Conservation (phyloP, 2,888 invertebrate species). For the Spodoptera exigua region DNA sequence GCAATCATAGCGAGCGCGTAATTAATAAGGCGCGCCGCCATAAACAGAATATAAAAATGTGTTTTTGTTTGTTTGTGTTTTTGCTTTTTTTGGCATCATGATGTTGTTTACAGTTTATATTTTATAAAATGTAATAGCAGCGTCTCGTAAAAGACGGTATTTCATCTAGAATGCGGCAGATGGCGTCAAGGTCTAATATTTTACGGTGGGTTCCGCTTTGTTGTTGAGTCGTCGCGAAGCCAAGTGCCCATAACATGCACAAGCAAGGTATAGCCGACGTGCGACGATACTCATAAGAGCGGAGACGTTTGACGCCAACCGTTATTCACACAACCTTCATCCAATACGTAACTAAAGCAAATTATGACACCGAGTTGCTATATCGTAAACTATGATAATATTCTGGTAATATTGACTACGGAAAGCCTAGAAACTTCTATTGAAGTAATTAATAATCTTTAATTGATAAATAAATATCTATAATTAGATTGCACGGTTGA, state of each 20-base stretch:
- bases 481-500: too few relatives aligned
- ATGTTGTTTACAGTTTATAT: conserved; percentile 55
- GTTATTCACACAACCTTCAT: too few relatives aligned
- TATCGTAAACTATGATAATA: too few relatives aligned
- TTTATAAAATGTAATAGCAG: conserved; percentile 59
- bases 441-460: too few relatives aligned
- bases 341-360: too few relatives aligned
- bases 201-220: conserved; percentile 41
- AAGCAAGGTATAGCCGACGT: conserved; percentile 36
- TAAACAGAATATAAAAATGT: conserved; percentile 35
- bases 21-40: conserved; percentile 32
- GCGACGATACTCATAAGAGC: conserved; percentile 27
- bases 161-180: conserved; percentile 54
- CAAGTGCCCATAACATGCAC: conserved; percentile 44
- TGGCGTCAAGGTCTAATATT: conserved; percentile 59
- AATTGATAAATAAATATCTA: too few relatives aligned
- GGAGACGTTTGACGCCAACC: conserved; percentile 11
- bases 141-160: conserved; percentile 56
- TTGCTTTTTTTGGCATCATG: conserved; percentile 27
- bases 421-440: too few relatives aligned
- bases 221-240: conserved; percentile 45
- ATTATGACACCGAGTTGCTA: too few relatives aligned
- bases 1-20: conserved; percentile 31
- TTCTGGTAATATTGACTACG: too few relatives aligned
- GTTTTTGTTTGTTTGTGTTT: conserved; percentile 27